Conservation (phyloP, 2,113 vertebrate genomes). For the Odontophorus gujanensis region DNA sequence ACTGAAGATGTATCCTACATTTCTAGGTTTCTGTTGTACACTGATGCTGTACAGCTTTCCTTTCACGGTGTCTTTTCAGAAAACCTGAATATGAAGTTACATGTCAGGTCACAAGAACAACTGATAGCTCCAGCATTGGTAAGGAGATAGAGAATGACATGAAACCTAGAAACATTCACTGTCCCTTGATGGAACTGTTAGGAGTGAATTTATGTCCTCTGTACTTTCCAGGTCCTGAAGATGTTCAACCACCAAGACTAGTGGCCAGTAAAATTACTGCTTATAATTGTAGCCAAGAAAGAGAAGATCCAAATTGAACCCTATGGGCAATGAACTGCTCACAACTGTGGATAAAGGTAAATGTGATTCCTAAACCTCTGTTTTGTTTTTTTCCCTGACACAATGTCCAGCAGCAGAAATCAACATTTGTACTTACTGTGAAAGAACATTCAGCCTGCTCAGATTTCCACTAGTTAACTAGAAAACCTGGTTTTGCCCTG, state of each 20-base stretch:
- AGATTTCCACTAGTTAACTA: not conserved
- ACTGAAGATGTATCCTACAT: not conserved
- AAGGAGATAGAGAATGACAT: not conserved
- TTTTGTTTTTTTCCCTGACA: not conserved
- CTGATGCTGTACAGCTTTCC: not conserved
- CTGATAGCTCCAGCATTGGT: not conserved
- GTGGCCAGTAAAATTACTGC: not conserved
- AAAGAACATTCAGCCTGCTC: not conserved
- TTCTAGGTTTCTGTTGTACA: not conserved
- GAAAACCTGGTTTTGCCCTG: not conserved
- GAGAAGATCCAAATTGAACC: not conserved
- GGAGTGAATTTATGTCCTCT: not conserved
- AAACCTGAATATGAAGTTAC: not conserved
- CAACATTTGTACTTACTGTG: not conserved
- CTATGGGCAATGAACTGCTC: not conserved
- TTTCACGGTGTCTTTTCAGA: not conserved
- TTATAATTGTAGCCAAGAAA: not conserved
- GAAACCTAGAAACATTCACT: not conserved
- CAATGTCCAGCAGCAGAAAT: not conserved
- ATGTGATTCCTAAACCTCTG: not conserved
- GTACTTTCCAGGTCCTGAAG: not conserved
- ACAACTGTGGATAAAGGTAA: not conserved
- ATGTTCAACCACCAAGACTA: not conserved
- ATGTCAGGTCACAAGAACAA: not conserved
- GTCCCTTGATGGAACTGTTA: not conserved